Percentiles rank a stretch among this genome's conserved stretches.
Conservation (phyloP, 1,140 invertebrate species). For the Probaryconus sp. region DNA sequence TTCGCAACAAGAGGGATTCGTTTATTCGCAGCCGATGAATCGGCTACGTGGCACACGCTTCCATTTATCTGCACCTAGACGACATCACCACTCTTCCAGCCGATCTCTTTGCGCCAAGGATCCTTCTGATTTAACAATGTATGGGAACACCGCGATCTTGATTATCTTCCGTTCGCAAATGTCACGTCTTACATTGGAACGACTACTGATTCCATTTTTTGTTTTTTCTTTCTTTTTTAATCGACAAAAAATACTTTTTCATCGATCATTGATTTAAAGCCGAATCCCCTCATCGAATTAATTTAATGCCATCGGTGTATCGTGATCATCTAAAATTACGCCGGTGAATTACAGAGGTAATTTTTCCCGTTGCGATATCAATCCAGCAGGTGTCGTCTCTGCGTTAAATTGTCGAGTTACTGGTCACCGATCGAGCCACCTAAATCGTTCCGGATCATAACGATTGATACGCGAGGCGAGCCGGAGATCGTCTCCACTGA, state of each 20-base stretch:
- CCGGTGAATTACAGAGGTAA: too few species aligned
- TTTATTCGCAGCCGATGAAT: slow-evolving; percentile 38
- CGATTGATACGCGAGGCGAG: slow-evolving; percentile 18
- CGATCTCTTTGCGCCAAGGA: slow-evolving; percentile 36
- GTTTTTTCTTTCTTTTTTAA: background rate
- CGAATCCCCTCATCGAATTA: too few species aligned
- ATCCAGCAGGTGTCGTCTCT: background rate
- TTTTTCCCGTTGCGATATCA: too few species aligned
- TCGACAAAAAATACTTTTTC: slow-evolving; percentile 11
- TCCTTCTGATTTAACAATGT: slow-evolving; percentile 57
- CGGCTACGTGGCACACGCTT: slow-evolving; percentile 35
- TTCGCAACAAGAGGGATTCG: background rate
- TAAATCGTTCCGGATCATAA: slow-evolving; percentile 16
- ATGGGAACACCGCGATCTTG: slow-evolving; percentile 56
- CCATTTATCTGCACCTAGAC: slow-evolving; percentile 59
- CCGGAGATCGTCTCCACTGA: slow-evolving; percentile 26
- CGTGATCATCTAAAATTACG: too few species aligned
- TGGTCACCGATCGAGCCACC: background rate
- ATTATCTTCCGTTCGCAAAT: slow-evolving; percentile 38
- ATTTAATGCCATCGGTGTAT: too few species aligned
- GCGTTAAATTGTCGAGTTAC: slow-evolving; percentile 1
- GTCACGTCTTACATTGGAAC: slow-evolving; percentile 19
- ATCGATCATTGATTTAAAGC: too few species aligned
- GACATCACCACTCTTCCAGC: slow-evolving; percentile 53
- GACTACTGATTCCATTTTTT: slow-evolving; percentile 16